A percentile compares a stretch with the other conserved stretches of the same genome.
phyloP scores from a whole-genome alignment of 2,888 invertebrate species.

The Tanypteryx hageni region DNA sequence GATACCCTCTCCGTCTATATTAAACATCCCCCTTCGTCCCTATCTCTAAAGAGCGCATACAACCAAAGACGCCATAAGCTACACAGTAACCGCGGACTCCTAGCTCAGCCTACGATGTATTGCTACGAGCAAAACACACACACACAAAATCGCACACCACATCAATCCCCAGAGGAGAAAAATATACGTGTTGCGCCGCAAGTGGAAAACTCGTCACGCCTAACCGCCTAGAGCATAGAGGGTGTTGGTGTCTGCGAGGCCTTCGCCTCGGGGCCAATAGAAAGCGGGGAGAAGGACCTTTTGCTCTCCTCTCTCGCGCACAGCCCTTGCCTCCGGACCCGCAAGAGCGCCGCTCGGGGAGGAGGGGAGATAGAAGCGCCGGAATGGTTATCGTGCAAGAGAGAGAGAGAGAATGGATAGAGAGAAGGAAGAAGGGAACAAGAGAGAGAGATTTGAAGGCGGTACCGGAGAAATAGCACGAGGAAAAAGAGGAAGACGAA shows the following conservation, averaged over 20 bases:
- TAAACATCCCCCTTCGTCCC: too few species aligned
- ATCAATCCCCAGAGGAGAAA: neutral
- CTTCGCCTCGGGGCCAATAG: constrained; percentile 10
- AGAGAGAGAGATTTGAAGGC: neutral
- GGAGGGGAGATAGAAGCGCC: neutral
- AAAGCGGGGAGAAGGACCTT: constrained; percentile 18
- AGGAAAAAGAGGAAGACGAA: neutral
- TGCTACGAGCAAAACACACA: constrained; percentile 14
- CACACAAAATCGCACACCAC: neutral
- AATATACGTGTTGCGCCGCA: neutral
- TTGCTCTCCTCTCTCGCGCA: neutral
- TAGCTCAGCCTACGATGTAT: neutral
- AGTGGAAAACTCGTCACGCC: constrained; percentile 10
- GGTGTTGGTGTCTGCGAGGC: neutral
- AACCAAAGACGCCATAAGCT: neutral
- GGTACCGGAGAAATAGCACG: neutral
- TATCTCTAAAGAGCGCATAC: too few species aligned
- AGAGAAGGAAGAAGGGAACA: neutral
- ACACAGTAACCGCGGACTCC: neutral
- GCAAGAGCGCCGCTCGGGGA: neutral
- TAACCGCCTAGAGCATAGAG: neutral
- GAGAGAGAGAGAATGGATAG: neutral
- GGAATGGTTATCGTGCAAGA: neutral
- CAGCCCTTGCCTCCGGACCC: neutral
- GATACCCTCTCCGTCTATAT: neutral